Evolutionary conservation across 2,888 invertebrate genomes (phyloP), one percentile per base, ranked within the genome.

Genomic region (Lithophane semibrunnea): DNA sequence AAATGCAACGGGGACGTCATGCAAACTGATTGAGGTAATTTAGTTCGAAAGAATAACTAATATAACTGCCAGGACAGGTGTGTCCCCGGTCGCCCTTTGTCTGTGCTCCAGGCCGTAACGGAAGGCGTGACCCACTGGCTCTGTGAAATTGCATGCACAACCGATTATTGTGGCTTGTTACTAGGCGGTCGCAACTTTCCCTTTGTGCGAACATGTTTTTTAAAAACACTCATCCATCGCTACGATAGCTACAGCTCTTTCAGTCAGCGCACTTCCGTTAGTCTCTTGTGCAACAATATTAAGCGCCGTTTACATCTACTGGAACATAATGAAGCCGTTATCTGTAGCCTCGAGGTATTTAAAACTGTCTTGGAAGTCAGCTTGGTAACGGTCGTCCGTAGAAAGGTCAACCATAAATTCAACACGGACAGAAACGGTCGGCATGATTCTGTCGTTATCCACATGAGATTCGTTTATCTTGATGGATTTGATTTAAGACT

Each of bases 61-160:
- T n/a, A 86, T 83, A 88, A 87, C 84, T 83, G 88, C 83, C 79
- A 70, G 86, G 87, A 85, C 92, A 92, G 93, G 91, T 92, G 92
- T 82, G 84, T 79, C 86, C 80, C 84, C 84, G 86, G 84, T n/a
- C 77, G 86, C 88, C 88, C 88, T 88, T 87, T 90, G 88, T 88
- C 73, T 77, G 86, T 75, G 83, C 80, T 84, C 79, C 83, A 68
- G 75, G 79, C 86, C 85, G 88, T 89, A 91, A 91, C 90, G 89
- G 90, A 87, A 86, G 88, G 87, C 86, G 83, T 88, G 90, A 89
- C 88, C 88, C 88, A 86, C 80, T 80, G 84, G 84, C 85, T 85
- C 85, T 87, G 85, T 78, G 80, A 81, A 89, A 90, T 84, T 81
- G 89, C 90, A 89, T 88, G 88, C 84, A 88, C 82, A 87, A 83